These are phyloP conservation scores for Drosophila nannoptera DNA, from an alignment of 1,140 invertebrate genomes.

Conservation along the genomic window DNA sequence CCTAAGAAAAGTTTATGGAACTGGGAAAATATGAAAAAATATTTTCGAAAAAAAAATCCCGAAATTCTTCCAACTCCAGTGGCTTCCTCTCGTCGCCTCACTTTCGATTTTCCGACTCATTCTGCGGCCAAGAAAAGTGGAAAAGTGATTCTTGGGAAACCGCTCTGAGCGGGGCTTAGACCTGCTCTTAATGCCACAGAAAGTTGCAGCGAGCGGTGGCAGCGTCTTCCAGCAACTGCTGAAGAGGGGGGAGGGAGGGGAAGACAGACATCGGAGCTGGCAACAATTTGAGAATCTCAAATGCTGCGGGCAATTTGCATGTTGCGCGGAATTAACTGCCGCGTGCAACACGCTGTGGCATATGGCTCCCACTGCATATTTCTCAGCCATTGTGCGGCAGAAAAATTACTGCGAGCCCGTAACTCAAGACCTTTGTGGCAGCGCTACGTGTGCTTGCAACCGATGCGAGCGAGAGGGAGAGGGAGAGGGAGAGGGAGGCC, in stretches of 20 bases:
- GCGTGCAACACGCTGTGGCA: conserved; percentile 14
- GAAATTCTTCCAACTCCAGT: too few relatives aligned
- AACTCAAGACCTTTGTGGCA: conserved; percentile 32
- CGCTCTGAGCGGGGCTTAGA: conserved; percentile 7
- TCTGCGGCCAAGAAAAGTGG: neutral
- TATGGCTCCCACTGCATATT: conserved; percentile 24
- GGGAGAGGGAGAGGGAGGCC: conserved; percentile 18
- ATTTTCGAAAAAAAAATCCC: too few relatives aligned
- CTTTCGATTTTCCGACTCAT: too few relatives aligned
- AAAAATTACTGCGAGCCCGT: conserved; percentile 17
- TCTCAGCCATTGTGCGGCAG: conserved; percentile 29
- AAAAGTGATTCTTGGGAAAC: conserved; percentile 1
- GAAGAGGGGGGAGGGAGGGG: neutral
- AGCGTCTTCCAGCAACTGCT: neutral
- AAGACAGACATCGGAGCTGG: conserved; percentile 14
- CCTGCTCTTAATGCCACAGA: neutral
- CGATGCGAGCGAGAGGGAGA: conserved; percentile 3
- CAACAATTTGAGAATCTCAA: conserved; percentile 34
- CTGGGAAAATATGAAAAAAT: too few relatives aligned
- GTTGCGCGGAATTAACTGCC: conserved; percentile 37
- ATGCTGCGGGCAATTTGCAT: conserved; percentile 46
- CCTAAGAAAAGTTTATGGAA: too few relatives aligned
- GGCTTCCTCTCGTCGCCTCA: too few relatives aligned
- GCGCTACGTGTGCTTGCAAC: conserved; percentile 22
- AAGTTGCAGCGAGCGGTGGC: conserved; percentile 1